Evolutionary conservation across 2,888 invertebrate genomes (phyloP), one percentile per base, ranked within the genome.

Genomic region (Allolobophora icterica): DNA sequence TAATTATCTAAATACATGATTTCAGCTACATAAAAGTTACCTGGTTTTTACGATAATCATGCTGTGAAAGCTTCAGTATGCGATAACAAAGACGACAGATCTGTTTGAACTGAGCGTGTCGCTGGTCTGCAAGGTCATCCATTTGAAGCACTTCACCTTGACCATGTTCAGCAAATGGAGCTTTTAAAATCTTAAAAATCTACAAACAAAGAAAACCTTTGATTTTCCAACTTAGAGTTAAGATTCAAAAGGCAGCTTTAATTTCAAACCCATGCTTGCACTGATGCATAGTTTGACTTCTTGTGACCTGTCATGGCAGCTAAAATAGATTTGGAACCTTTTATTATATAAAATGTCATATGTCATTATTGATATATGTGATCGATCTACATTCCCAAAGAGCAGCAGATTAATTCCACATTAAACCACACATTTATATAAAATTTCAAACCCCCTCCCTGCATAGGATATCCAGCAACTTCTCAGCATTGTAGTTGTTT

Each of bases 21-120:
- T n/a, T 71, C 30, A 11, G 30, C 30, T 4, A 87, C 13, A 21
- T 8, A 84, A 84, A 84, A 35, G 19, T 35, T 91, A 97, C 97
- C 96, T 99, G 99, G 96, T 99, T 99, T 96, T 99, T 99, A 92
- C 99, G 96, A 94, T 99, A 99, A 95, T 98, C 98, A 95, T 99
- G 98, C 95, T 99, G 99, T 91, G 99, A 98, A 38, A 99, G 96
- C 93, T 98, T 96, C 92, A 99, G 96, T 94, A 99, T 98, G 92
- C 99, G 96, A 96, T 99, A 99, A 95, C 99, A 99, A 21, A 99
- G 96, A 45, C 99, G 96, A 95, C 99, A 99, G 95, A 99, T 98
- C 95, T 98, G 98, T 95, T 99, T 98, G 95, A 98, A 99, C 0
- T 98, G 97, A 52, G 97, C 97, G 95, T 99, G 98, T 92, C 98